Conservation (phyloP, 2,797 vertebrate species). For the Enoplosus armatus region DNA sequence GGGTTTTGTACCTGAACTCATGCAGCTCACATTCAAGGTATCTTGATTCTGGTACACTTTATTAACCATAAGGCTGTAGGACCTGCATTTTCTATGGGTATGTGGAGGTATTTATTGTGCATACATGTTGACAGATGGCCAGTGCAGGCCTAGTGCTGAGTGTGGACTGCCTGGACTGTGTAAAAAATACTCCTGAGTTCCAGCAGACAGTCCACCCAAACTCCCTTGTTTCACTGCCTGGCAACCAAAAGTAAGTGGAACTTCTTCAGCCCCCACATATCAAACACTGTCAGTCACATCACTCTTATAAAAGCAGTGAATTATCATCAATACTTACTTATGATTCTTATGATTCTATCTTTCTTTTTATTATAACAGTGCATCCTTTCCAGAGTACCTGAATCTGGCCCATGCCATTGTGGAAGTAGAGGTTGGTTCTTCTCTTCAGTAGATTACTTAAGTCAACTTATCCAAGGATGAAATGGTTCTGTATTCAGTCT, state of each 20-base stretch:
- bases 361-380: slow-evolving; percentile 9
- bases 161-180: slow-evolving; percentile 63
- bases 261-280: neutral
- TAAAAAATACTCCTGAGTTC: slow-evolving; percentile 65
- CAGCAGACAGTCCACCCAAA: slow-evolving; percentile 38
- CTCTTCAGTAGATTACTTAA: neutral
- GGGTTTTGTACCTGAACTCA: slow-evolving; percentile 82
- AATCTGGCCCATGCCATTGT: slow-evolving; percentile 69
- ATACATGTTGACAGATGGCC: slow-evolving; percentile 66
- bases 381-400: slow-evolving; percentile 56
- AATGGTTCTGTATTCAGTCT: neutral
- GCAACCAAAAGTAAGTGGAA: slow-evolving; percentile 59
- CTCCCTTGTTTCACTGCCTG: slow-evolving; percentile 1
- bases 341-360: neutral
- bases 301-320: neutral
- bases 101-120: neutral
- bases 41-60: neutral
- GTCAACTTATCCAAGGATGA: neutral
- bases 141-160: slow-evolving; percentile 62
- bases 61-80: too few relatives aligned
- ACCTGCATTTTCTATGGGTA: neutral
- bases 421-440: slow-evolving; percentile 80
- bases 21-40: slow-evolving; percentile 90
- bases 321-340: neutral
- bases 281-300: neutral